Evolutionary conservation across 2,797 vertebrate species (phyloP).

Genomic region (Oryzias sinensis): DNA sequence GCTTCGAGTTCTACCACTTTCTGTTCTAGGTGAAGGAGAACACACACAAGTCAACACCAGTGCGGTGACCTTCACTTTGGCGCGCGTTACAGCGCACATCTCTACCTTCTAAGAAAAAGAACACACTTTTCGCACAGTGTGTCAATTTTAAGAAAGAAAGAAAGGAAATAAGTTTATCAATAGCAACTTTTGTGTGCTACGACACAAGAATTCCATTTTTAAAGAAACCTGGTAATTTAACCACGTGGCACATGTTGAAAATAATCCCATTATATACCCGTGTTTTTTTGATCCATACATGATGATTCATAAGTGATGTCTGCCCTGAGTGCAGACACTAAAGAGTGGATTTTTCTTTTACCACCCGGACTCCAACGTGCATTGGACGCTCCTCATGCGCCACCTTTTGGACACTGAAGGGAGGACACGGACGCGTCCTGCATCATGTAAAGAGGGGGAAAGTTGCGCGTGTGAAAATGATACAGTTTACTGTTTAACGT

Average conservation of each 20-base stretch:
- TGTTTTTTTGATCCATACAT: conserved; percentile 17
- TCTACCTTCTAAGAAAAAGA: too few relatives aligned
- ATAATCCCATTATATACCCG: conserved; percentile 2
- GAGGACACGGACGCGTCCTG: conserved; percentile 22
- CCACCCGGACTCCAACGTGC: conserved; percentile 7
- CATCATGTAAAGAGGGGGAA: conserved; percentile 1
- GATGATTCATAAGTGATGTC: conserved; percentile 22
- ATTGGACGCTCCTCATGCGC: conserved; percentile 74
- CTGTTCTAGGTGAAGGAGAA: conserved; percentile 77
- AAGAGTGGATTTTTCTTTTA: conserved; percentile 27
- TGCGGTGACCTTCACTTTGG: too few relatives aligned
- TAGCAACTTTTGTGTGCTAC: conserved; percentile 19
- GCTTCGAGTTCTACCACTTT: conserved; percentile 88
- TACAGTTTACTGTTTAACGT: not conserved
- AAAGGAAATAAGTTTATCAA: conserved; percentile 14
- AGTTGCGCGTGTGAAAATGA: not conserved
- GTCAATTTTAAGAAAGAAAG: not conserved
- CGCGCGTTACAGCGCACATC: too few relatives aligned
- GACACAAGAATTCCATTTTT: not conserved
- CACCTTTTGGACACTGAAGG: conserved; percentile 71
- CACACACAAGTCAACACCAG: too few relatives aligned
- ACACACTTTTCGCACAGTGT: too few relatives aligned
- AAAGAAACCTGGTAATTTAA: not conserved
- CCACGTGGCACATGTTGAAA: not conserved
- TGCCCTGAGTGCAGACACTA: conserved; percentile 16